Percentiles rank a stretch among this genome's conserved stretches.
phyloP scores from a whole-genome alignment of 2,113 vertebrate genomes.

The Acanthisitta chloris region DNA sequence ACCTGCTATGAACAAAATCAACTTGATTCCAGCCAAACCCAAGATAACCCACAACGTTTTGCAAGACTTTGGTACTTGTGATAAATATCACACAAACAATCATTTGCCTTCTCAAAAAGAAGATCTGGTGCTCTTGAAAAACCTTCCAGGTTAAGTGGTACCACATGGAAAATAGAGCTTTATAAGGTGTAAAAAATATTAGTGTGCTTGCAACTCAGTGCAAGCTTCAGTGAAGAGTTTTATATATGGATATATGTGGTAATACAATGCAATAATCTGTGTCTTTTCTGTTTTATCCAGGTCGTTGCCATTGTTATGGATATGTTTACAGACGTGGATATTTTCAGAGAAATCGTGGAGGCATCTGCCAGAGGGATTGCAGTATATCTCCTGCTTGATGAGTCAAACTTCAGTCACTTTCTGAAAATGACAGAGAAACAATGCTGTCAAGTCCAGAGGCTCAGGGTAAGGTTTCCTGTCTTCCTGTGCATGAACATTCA shows the following conservation, averaged over 20 bases:
- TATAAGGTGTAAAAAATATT: not conserved
- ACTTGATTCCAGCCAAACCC: not conserved
- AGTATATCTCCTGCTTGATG: slow-evolving; percentile 90
- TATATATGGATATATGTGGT: not conserved
- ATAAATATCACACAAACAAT: not conserved
- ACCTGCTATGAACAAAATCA: not conserved
- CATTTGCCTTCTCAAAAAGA: not conserved
- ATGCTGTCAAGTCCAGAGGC: slow-evolving; percentile 88
- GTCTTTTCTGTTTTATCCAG: slow-evolving; percentile 70
- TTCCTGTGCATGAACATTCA: not conserved
- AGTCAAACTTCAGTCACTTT: slow-evolving; percentile 85
- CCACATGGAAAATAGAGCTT: not conserved
- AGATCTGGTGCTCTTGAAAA: not conserved
- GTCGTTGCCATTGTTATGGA: slow-evolving; percentile 95
- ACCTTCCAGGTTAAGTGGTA: not conserved
- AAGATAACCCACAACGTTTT: not conserved
- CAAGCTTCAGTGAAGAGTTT: not conserved
- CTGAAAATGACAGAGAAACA: slow-evolving; percentile 89
- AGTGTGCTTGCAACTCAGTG: not conserved
- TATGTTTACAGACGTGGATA: slow-evolving; percentile 92
- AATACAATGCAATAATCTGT: not conserved
- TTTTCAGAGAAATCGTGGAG: slow-evolving; percentile 92
- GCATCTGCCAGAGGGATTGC: slow-evolving; percentile 86
- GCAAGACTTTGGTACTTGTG: not conserved
- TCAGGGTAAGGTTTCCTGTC: slow-evolving; percentile 82